These are phyloP conservation scores for Blennius ocellaris DNA, from an alignment of 2,113 vertebrate genomes.

Conservation along the genomic window DNA sequence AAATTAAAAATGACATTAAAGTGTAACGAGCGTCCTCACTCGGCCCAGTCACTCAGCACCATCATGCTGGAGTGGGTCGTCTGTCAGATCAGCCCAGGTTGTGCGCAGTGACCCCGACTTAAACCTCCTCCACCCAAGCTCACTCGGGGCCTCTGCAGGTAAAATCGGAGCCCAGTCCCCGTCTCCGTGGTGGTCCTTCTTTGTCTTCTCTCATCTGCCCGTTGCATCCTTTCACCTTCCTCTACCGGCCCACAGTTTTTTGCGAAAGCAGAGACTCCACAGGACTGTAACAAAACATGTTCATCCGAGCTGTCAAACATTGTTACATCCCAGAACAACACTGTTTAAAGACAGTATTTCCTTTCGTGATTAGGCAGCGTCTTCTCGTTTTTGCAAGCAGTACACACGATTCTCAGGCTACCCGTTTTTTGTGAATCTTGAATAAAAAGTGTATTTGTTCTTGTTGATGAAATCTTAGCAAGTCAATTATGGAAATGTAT, in stretches of 20 bases:
- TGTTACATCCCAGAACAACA: too few relatives aligned
- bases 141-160: slow-evolving; percentile 41
- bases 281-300: background rate
- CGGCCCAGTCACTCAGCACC: slow-evolving; percentile 29
- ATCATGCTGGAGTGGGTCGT: slow-evolving; percentile 25
- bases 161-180: slow-evolving; percentile 15
- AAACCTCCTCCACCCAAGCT: slow-evolving; percentile 36
- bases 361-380: too few relatives aligned
- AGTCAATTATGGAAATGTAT: too few relatives aligned
- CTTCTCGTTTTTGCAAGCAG: too few relatives aligned
- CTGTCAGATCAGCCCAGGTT: slow-evolving; percentile 54
- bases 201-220: slow-evolving; percentile 58
- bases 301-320: too few relatives aligned
- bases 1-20: too few relatives aligned
- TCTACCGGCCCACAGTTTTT: background rate
- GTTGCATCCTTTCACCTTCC: slow-evolving; percentile 16
- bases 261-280: background rate
- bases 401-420: too few relatives aligned
- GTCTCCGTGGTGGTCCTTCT: slow-evolving; percentile 70
- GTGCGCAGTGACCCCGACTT: slow-evolving; percentile 54
- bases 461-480: too few relatives aligned
- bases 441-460: too few relatives aligned
- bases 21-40: too few relatives aligned
- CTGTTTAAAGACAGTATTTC: too few relatives aligned
- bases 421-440: too few relatives aligned